phyloP scores from a whole-genome alignment of 2,888 invertebrate species.

The Pheosia gnoma region DNA sequence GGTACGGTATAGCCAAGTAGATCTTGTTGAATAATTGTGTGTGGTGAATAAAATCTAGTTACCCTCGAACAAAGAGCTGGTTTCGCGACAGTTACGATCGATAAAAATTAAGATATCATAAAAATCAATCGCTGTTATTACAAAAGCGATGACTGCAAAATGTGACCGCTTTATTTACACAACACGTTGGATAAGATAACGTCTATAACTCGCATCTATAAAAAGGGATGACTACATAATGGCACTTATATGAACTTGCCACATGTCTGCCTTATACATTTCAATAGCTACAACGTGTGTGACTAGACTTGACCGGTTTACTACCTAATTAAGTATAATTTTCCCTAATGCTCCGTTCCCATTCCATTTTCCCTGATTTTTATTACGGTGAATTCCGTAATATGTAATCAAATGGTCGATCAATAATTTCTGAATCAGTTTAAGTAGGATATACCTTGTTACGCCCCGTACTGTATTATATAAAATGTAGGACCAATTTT shows the following conservation, averaged over 20 bases:
- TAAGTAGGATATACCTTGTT: too few relatives aligned
- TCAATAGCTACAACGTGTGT: not conserved
- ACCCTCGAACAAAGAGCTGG: not conserved
- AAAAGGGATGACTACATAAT: slow-evolving; percentile 12
- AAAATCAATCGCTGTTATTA: slow-evolving; percentile 7
- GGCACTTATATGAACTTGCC: slow-evolving; percentile 4
- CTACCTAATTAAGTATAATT: not conserved
- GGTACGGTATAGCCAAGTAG: too few relatives aligned
- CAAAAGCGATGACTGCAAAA: slow-evolving; percentile 11
- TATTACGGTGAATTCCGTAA: not conserved
- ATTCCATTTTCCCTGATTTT: not conserved
- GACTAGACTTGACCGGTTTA: not conserved
- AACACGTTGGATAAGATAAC: slow-evolving; percentile 16
- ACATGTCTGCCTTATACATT: not conserved
- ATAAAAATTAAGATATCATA: slow-evolving; percentile 1
- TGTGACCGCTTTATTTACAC: slow-evolving; percentile 10
- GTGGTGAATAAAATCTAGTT: not conserved
- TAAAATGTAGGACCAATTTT: too few relatives aligned
- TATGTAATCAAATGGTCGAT: not conserved
- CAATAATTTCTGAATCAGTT: too few relatives aligned
- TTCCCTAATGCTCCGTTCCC: not conserved
- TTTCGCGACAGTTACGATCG: not conserved
- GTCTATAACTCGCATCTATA: slow-evolving; percentile 7
- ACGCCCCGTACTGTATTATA: too few relatives aligned
- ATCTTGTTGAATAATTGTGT: not conserved